Evolutionary conservation across 1,140 invertebrate species (phyloP).

Genomic region (Oedothorax gibbosus): DNA sequence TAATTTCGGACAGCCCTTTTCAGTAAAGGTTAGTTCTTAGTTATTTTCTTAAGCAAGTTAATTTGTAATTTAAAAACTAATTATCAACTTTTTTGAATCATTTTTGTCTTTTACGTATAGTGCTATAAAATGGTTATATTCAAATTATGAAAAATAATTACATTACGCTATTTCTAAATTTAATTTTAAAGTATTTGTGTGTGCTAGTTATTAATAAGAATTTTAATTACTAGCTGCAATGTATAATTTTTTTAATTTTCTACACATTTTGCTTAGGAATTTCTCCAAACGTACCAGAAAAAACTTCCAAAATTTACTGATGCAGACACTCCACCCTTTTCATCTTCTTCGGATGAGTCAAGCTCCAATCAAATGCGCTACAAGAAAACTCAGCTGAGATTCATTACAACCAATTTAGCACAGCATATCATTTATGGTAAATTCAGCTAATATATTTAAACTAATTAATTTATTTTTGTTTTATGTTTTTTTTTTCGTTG

Average conservation of each 20-base stretch:
- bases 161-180: too few relatives aligned
- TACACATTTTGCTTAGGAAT: slow-evolving; percentile 17
- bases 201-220: too few relatives aligned
- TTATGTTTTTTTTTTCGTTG: too few relatives aligned
- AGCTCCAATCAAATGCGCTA: slow-evolving; percentile 69
- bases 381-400: slow-evolving; percentile 74
- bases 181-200: too few relatives aligned
- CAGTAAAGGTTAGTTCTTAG: slow-evolving; percentile 73
- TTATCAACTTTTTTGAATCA: too few relatives aligned
- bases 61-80: background rate
- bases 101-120: too few relatives aligned
- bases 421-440: slow-evolving; percentile 88
- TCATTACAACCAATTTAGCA: slow-evolving; percentile 85
- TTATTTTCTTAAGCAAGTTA: background rate
- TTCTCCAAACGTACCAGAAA: slow-evolving; percentile 5
- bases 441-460: background rate
- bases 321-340: slow-evolving; percentile 16
- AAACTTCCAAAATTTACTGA: background rate
- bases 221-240: background rate
- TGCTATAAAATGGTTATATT: too few relatives aligned
- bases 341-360: background rate
- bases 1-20: slow-evolving; percentile 94
- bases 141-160: too few relatives aligned
- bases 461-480: too few relatives aligned
- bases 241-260: background rate